Base-by-base conservation (phyloP, 2,113 vertebrate species). In the Hydrolagus affinis region DNA sequence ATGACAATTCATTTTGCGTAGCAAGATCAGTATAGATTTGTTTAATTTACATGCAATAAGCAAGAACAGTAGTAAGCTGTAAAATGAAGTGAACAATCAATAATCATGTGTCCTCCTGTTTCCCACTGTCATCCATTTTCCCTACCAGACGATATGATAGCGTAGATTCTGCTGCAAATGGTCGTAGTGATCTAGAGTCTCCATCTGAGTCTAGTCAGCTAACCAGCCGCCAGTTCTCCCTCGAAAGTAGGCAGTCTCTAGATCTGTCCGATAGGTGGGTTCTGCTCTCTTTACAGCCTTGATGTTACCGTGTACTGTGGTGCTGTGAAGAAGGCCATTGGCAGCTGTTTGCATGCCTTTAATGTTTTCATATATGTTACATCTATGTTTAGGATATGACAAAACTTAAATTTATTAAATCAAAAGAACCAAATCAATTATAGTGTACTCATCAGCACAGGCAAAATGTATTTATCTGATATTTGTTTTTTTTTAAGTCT, bases 231-330 rank as follows among this genome's bases (percentile, higher is more conserved):
- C 90, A 89, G 88, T 87, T 89, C 87, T 92, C 83, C 0, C 69
- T 92, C 88, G 89, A 87, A 86, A 90, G 89, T 88, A 89, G 87
- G 88, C 85, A 76, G 87, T 91, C 90, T 87, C 87, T 88, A 87
- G 88, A 88, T 87, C 74, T 89, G 86, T 88, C 85, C 0, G 76
- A 89, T 89, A 89, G 89, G 87, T 91, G 87, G 88, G 85, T 91
- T 88, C 56, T 25, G 44, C 25, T 89, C 80, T 86, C 62, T 86
- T 78, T 66, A 86, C 57, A 70, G 85, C 62, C 56, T 66, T 76
- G 62, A 70, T 85, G 70, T 80, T 76, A 77, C 85, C 32, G n/a
- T 88, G 25, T 44, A 77, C 73, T 57, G 25, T 89, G 86, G 85
- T 87, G 74, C 70, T 64, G 23, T 73, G 78, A 83, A 66, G 78